Conservation (phyloP, 2,888 invertebrate species). For the Bombylius discolor region DNA sequence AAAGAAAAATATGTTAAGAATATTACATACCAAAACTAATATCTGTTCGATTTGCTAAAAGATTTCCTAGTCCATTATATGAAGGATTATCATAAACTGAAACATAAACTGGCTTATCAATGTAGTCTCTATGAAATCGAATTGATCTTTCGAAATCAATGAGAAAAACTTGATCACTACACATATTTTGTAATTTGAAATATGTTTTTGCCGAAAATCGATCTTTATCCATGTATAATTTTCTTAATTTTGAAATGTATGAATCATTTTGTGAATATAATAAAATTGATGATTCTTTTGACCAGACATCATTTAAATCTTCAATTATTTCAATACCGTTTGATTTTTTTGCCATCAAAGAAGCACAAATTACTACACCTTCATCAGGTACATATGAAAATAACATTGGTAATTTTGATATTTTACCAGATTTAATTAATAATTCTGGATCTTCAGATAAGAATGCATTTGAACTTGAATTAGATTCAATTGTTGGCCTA, state of each 20-base stretch:
- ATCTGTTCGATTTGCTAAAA: conserved; percentile 39
- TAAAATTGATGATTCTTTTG: conserved; percentile 32
- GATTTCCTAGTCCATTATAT: conserved; percentile 43
- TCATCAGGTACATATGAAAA: conserved; percentile 55
- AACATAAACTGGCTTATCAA: conserved; percentile 47
- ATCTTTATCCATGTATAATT: conserved; percentile 43
- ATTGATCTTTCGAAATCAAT: conserved; percentile 47
- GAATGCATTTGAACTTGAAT: conserved; percentile 42
- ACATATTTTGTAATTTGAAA: conserved; percentile 36
- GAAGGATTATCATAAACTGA: conserved; percentile 53
- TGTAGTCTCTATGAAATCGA: conserved; percentile 43
- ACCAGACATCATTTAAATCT: conserved; percentile 45
- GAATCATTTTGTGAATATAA: conserved; percentile 37
- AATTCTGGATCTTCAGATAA: conserved; percentile 51
- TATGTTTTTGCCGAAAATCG: conserved; percentile 41
- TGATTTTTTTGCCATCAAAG: conserved; percentile 28
- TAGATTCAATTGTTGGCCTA: conserved; percentile 53
- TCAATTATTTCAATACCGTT: conserved; percentile 33
- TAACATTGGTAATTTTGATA: conserved; percentile 55
- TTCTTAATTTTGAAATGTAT: conserved; percentile 44
- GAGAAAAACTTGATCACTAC: conserved; percentile 52
- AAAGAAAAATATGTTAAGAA: too few species aligned
- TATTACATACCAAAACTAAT: conserved; percentile 40
- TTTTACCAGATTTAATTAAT: conserved; percentile 45
- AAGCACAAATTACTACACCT: conserved; percentile 53